These are phyloP conservation scores for Vespertilio murinus DNA, from an alignment of 2,797 vertebrate species.

Conservation along the genomic window DNA sequence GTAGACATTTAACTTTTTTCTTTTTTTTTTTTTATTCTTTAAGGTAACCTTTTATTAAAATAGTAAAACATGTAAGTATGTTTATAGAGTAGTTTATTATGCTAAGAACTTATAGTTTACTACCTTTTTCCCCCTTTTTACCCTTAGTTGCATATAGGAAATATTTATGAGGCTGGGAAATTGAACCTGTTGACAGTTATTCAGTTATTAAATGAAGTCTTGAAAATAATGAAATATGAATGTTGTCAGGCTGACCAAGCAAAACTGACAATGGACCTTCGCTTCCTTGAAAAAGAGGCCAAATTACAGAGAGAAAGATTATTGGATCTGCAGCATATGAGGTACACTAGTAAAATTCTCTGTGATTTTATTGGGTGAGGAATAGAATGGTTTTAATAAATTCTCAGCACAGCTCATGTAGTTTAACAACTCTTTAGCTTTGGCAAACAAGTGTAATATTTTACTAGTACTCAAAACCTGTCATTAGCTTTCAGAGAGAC, in stretches of 20 bases:
- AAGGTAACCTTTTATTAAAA: slow-evolving; percentile 24
- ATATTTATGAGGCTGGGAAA: slow-evolving; percentile 88
- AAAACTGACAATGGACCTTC: slow-evolving; percentile 70
- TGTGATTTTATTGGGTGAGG: background rate
- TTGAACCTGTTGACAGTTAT: slow-evolving; percentile 89
- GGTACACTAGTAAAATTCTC: slow-evolving; percentile 82
- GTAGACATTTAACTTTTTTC: background rate
- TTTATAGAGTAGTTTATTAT: slow-evolving; percentile 33
- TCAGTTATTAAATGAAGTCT: slow-evolving; percentile 89
- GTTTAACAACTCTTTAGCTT: slow-evolving; percentile 27
- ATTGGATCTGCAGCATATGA: slow-evolving; percentile 80
- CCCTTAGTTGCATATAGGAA: slow-evolving; percentile 85
- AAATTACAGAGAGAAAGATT: slow-evolving; percentile 78
- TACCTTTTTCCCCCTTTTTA: slow-evolving; percentile 18
- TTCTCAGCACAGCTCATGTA: slow-evolving; percentile 1
- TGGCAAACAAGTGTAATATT: slow-evolving; percentile 38
- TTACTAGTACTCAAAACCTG: background rate
- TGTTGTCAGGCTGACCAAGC: slow-evolving; percentile 34
- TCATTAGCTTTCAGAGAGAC: background rate
- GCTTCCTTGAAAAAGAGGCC: slow-evolving; percentile 79
- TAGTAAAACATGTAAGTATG: slow-evolving; percentile 1
- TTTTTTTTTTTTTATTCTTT: background rate
- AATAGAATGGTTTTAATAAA: slow-evolving; percentile 20
- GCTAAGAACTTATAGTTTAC: slow-evolving; percentile 7
- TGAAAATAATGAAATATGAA: slow-evolving; percentile 86